Evolutionary conservation across 2,797 vertebrate genomes (phyloP).

Genomic region (Craterocephalus amniculus): DNA sequence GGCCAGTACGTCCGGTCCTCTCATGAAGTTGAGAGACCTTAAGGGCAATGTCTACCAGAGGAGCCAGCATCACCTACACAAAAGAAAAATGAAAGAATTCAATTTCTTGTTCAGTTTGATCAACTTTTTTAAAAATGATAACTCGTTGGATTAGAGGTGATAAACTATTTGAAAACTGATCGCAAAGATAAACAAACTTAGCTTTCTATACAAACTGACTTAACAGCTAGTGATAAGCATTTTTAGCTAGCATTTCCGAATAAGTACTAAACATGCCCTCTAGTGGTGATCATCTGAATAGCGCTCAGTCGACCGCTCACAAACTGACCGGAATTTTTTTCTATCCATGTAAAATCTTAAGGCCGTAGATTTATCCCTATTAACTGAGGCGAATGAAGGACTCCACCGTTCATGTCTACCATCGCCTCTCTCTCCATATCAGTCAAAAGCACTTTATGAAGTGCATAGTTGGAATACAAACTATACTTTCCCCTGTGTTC

Average conservation of each 20-base stretch:
- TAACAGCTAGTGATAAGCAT: not conserved
- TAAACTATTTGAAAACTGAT: not conserved
- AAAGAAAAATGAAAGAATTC: conserved; percentile 20
- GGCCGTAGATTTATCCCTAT: conserved; percentile 52
- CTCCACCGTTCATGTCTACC: conserved; percentile 35
- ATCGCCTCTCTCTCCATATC: conserved; percentile 58
- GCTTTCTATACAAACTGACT: not conserved
- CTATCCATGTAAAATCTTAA: conserved; percentile 43
- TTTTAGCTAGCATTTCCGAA: not conserved
- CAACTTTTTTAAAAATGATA: not conserved
- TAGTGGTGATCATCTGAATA: not conserved
- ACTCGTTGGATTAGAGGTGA: not conserved
- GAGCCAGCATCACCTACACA: conserved; percentile 93
- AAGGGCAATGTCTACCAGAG: conserved; percentile 93
- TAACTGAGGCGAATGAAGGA: conserved; percentile 23
- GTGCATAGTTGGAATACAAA: conserved; percentile 50
- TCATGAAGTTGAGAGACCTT: conserved; percentile 94
- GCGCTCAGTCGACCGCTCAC: not conserved
- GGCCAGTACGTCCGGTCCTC: conserved; percentile 87
- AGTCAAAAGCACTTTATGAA: conserved; percentile 61
- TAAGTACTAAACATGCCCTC: not conserved
- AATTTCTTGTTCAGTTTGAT: conserved; percentile 9
- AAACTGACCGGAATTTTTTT: conserved; percentile 26
- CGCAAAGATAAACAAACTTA: not conserved
- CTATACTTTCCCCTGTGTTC: conserved; percentile 31